These are phyloP conservation scores for Grus americana DNA, from an alignment of 2,113 vertebrate species.

Conservation along the genomic window DNA sequence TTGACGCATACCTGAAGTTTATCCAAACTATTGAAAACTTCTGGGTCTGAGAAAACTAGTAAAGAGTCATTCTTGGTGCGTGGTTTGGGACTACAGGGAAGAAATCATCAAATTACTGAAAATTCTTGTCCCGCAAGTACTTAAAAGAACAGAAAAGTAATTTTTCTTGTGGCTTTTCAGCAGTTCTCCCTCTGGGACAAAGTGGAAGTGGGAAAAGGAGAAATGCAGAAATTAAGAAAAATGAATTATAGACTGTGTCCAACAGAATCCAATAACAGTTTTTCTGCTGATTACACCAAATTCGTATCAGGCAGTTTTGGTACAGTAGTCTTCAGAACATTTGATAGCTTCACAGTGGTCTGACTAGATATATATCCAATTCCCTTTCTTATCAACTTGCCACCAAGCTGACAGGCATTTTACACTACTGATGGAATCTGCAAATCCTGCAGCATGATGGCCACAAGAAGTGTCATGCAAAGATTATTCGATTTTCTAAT, in stretches of 20 bases:
- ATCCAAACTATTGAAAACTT: not conserved
- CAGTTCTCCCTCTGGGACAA: not conserved
- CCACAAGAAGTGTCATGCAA: not conserved
- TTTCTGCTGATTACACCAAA: not conserved
- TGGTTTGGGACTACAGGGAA: not conserved
- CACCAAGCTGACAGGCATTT: not conserved
- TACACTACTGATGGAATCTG: not conserved
- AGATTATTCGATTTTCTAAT: not conserved
- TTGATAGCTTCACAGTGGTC: not conserved
- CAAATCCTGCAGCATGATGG: not conserved
- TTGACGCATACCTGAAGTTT: not conserved
- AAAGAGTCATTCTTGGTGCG: not conserved
- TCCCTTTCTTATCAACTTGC: not conserved
- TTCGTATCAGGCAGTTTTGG: not conserved
- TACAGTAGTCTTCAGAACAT: not conserved
- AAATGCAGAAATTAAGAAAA: not conserved
- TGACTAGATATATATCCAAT: not conserved
- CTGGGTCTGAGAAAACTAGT: not conserved
- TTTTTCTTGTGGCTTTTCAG: not conserved
- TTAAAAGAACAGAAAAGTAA: not conserved
- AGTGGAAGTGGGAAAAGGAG: not conserved
- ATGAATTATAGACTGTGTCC: not conserved
- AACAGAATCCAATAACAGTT: not conserved
- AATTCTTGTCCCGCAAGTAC: not conserved
- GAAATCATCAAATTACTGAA: not conserved